phyloP scores from a whole-genome alignment of 30 jellyfish, hydroid and myxozoan species.

The Cassiopea xamachana region DNA sequence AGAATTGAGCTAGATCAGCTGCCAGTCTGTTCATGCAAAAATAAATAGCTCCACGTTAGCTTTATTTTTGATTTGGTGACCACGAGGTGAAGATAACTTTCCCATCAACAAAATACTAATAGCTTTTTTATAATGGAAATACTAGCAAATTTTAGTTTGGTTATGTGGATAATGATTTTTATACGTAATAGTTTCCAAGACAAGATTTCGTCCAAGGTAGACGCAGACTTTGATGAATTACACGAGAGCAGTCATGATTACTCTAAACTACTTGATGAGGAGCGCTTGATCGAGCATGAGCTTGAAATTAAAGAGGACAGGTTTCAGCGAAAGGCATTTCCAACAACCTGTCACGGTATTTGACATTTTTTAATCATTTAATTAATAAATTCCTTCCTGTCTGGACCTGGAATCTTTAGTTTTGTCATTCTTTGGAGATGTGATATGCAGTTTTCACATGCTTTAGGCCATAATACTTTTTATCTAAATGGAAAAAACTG shows the following conservation, averaged over 20 bases:
- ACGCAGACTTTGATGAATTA: not conserved
- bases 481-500: too few relatives aligned
- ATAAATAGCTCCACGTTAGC: not conserved
- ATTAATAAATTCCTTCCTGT: too few relatives aligned
- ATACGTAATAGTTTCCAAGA: not conserved
- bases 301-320: slow-evolving; percentile 62
- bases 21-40: not conserved
- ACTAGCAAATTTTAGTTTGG: not conserved
- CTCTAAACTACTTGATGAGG: not conserved
- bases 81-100: not conserved
- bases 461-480: too few relatives aligned
- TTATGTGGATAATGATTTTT: not conserved
- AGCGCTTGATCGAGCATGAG: slow-evolving; percentile 58
- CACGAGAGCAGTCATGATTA: not conserved
- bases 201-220: not conserved
- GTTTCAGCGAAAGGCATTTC: slow-evolving; percentile 1
- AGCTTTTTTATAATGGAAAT: not conserved
- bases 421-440: too few relatives aligned
- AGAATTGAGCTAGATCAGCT: not conserved
- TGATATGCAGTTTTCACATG: too few relatives aligned
- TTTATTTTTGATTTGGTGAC: not conserved
- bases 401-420: too few relatives aligned
- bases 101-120: too few relatives aligned
- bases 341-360: slow-evolving; percentile 48
- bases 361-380: not conserved